Evolutionary conservation across 2,797 vertebrate genomes (phyloP), one percentile per base, ranked within the genome.

Genomic region (Coracias cyanogaster): DNA sequence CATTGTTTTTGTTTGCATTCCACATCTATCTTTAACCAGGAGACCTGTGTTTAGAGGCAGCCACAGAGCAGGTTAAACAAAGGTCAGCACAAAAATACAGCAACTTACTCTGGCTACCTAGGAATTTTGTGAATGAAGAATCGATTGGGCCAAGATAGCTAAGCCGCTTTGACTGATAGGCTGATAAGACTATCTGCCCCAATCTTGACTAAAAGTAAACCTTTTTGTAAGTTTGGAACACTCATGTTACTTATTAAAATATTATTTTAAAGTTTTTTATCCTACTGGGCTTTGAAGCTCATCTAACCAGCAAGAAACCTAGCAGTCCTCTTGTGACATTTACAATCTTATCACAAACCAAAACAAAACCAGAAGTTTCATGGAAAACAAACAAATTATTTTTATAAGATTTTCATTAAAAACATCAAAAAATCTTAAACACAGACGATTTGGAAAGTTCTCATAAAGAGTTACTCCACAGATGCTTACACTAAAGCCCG

Each of bases 1-100:
- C 91, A 96, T 93, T 96, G 83, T 86, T 97, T 96, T 77, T 94
- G 92, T 97, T 97, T 97, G 52, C 95, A 97, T 96, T 96, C 91
- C 91, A 71, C 64, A 43, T 80, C 61, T 93, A 93, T 96, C 91
- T 95, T 60, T 92, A 82, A 89, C 45, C 52, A 84, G 64, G 52
- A 91, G 78, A 91, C 46, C 67, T 52, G 52, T 83, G 80, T 96
- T 95, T 94, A 89, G 48, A 95, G 90, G 92, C 81, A 71, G 26
- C 41, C 57, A 85, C 83, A 65, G 45, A 93, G 55, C 45, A 90
- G 96, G 95, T 97, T 96, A 95, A 95, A 93, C 74, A 95, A 96
- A 95, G 93, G 91, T 96, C 96, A 96, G 39, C 7, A 55, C 26
- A 86, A 65, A 90, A 77, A 70, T 39, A 80, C 39, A 55, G 69